Base-by-base conservation (phyloP, 2,113 vertebrate species). In the Sminthopsis crassicaudata region DNA sequence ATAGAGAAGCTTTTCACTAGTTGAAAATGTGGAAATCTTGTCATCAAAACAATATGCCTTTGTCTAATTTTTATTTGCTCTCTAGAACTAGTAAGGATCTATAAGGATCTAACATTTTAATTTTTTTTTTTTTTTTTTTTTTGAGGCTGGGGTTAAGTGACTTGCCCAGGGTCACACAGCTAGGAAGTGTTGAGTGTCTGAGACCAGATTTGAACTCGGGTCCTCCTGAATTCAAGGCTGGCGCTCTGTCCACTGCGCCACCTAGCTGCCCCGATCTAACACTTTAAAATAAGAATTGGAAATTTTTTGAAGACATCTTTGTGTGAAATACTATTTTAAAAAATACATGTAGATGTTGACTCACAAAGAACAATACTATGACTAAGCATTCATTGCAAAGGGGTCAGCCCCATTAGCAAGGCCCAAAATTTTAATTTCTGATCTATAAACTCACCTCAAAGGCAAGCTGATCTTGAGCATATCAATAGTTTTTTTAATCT, bases 341-440 rank as follows among this genome's bases (percentile, higher is more conserved):
- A 60, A 60, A 57, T 54, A 54, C 23, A 55, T 11, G 27, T 36
- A 67, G 57, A 60, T 60, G 12, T 27, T 60, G 57, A 67, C 30
- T 67, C 57, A 36, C 27, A 67, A 67, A 2, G 30, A 67, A 67
- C 57, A 67, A 67, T 67, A 76, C 22, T 84, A 90, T 8, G 91
- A 14, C 2, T 92, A 46, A 23, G 46, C 51, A 91, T 50, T 94
- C 52, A 93, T n/a, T 30, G 94, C 94, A 91, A 93, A 90, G 50
- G 53, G 10, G 92, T 27, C 24, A 53, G 54, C 16, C 23, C 42
- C 91, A 30, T 36, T 88, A 93, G 91, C 0, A 89, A n/a, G 91
- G 27, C 14, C 24, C 52, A 89, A 91, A 67, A 30, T 92, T 95
- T 96, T 46, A 93, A 95, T 27, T 93, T 27, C 90, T 46, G 52